Evolutionary conservation across 2,888 invertebrate genomes (phyloP), one percentile per base, ranked within the genome.

Genomic region (Drosophila trichaetosa): DNA sequence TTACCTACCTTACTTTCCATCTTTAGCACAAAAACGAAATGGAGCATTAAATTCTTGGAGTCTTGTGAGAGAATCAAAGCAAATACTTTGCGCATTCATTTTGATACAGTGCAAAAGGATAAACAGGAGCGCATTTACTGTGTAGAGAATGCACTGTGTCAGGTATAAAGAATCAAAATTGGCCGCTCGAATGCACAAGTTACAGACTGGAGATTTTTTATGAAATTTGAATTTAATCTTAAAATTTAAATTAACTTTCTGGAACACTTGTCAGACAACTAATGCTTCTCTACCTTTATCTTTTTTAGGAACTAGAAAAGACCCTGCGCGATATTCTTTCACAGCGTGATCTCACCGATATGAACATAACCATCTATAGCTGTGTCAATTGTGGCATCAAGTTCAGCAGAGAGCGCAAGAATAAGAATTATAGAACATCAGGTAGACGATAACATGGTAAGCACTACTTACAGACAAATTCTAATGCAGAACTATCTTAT

Each of bases 361-460:
- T 94, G 91, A 94, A 94, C 69, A 94, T 94, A 80, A 93, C 91
- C 33, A 89, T 94, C 4, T 95, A 94, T 86, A 93, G 93, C 76
- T 96, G 96, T 87, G 94, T 96, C 88, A 95, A 95, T 88, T 96
- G 96, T 81, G 94, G 94, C 4, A 93, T 94, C 13, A 94, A 95
- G 75, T 96, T 96, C 90, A 94, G 94, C 2, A 93, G 93, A 68
- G 94, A 95, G 77, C 92, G 80, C 29, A 91, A 87, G 63, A 75
- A 71, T 11, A 90, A 87, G 42, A 75, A 76, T 18, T 82, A 83
- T 16, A 89, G 82, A 58, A 69, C 67, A 3, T 61, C 66, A 27
- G 91, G 93, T 92, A 63, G 31, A 38, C 21, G 21, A 7, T 4
- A 33, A 1, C 0, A 10, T 8, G 53, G n/a, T 38, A 11, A 48